These are phyloP conservation scores for Steinernema feltiae DNA, from an alignment of 1,140 invertebrate species.

Conservation along the genomic window DNA sequence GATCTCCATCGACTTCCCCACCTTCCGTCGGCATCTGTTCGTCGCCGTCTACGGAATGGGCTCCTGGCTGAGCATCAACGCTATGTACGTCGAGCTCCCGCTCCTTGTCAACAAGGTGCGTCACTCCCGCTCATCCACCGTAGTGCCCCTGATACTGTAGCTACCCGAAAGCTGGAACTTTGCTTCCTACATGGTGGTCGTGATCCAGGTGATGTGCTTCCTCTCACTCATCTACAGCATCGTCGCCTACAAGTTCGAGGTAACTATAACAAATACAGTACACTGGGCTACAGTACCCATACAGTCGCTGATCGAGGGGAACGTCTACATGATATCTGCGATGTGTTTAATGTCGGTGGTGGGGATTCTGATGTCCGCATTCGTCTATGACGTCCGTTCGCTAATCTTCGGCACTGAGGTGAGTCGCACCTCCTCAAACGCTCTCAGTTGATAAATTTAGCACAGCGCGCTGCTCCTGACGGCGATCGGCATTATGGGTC, in stretches of 20 bases:
- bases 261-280: neutral
- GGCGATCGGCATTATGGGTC: neutral
- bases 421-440: neutral
- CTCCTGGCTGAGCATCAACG: neutral
- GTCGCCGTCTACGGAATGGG: slow-evolving; percentile 6
- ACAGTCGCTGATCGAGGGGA: neutral
- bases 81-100: neutral
- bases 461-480: neutral
- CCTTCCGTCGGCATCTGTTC: neutral
- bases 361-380: neutral
- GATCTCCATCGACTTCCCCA: neutral
- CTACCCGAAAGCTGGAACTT: neutral
- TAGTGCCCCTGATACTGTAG: neutral
- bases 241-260: neutral
- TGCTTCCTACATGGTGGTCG: neutral
- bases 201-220: neutral
- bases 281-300: neutral
- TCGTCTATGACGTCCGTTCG: neutral
- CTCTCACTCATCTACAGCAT: neutral
- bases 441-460: neutral
- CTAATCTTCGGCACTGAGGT: neutral
- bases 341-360: neutral
- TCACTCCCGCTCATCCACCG: neutral
- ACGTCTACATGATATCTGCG: neutral
- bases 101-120: neutral